Evolutionary conservation across 2,113 vertebrate species (phyloP), one percentile per base, ranked within the genome.

Genomic region (Beaufortia kweichowensis): DNA sequence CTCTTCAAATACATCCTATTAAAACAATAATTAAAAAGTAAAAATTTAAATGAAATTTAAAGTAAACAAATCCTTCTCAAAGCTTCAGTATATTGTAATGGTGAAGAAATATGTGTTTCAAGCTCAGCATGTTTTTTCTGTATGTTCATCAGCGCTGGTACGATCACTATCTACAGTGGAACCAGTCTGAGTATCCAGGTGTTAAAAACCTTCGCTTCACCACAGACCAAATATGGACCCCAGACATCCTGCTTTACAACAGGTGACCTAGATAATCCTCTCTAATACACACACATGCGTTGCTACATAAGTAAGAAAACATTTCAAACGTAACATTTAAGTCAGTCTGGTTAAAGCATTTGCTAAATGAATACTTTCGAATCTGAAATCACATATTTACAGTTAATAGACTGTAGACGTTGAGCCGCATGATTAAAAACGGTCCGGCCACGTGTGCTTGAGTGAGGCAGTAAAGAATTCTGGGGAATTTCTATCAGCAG

Each of bases 211-310:
- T 93, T 17, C 89, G 92, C 64, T 93, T 93, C 83, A 91, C 90
- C 78, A 90, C 90, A 4, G 91, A 93, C 28, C 92, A 93, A 82
- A 68, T 93, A 21, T 93, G 92, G 92, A 93, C 91, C 0, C 92
- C 92, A 3, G 92, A 93, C 79, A 87, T 93, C 79, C 88, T 93
- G 26, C 90, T 93, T 17, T 93, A 93, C 75, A 93, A 93, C 90
- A 93, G 92, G 92, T 93, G 90, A 1, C 21, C 35, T 15, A 33
- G 26, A 31, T 11, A 53, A 15, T 53, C 0, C 41, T 14, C 41
- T 12, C 14, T 46, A 10, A 28, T 7, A n/a, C 67, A 70, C 5
- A 26, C 26, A 23, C 55, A 41, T 26, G 3, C n/a, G 26, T 53
- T 21, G 1, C 6, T 19, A 53, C 15, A n/a, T n/a, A 21, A 6